Evolutionary conservation across 2,113 vertebrate species (phyloP).

Genomic region (Clupea harengus): DNA sequence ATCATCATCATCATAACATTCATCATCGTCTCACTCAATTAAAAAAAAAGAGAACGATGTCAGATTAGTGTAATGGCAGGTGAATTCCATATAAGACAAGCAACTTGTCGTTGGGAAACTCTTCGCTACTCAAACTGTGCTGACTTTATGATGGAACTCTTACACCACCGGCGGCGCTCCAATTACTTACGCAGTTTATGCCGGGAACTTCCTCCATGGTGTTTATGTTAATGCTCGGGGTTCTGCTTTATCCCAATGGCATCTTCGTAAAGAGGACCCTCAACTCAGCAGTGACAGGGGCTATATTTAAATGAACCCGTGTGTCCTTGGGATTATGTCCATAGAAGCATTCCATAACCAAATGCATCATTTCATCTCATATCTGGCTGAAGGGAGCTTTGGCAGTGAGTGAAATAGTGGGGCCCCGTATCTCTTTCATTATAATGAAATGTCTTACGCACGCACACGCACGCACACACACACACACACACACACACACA

Average conservation of each 20-base stretch:
- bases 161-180: neutral
- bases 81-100: neutral
- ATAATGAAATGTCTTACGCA: conserved; percentile 59
- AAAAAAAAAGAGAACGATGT: too few relatives aligned
- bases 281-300: conserved; percentile 48
- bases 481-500: neutral
- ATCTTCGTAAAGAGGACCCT: conserved; percentile 35
- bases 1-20: too few relatives aligned
- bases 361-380: conserved; percentile 70
- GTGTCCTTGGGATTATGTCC: conserved; percentile 64
- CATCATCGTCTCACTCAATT: too few relatives aligned
- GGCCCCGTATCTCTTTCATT: conserved; percentile 60
- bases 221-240: neutral
- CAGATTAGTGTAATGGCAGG: neutral
- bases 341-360: conserved; percentile 62
- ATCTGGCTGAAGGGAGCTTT: conserved; percentile 60
- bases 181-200: neutral
- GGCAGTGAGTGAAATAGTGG: conserved; percentile 63
- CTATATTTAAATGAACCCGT: conserved; percentile 63
- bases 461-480: neutral
- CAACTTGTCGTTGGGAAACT: neutral
- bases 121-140: neutral
- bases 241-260: conserved; percentile 35
- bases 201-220: neutral
- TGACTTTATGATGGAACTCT: neutral